Conservation (phyloP, 1,140 invertebrate genomes). For the Ceratina japonica region DNA sequence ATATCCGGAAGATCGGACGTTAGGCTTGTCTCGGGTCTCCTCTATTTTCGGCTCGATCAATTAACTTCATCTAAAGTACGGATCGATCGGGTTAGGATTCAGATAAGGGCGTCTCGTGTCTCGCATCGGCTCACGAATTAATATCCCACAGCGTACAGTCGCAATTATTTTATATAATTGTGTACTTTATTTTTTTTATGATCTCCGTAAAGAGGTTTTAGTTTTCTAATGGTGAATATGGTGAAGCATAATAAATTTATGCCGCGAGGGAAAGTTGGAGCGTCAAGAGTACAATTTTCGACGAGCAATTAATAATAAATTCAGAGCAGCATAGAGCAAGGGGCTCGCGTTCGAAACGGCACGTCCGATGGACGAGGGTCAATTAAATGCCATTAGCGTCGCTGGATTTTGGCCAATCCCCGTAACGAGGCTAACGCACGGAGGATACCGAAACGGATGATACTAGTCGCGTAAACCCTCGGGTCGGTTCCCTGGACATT, state of each 20-base stretch:
- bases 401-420: constrained; percentile 59
- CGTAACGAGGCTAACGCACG: constrained; percentile 54
- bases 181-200: too few relatives aligned
- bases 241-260: background rate
- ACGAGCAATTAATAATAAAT: background rate
- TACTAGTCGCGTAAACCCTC: constrained; percentile 31
- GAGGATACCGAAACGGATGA: constrained; percentile 47
- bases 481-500: constrained; percentile 15
- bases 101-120: background rate
- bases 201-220: too few relatives aligned
- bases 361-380: constrained; percentile 62
- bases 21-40: background rate
- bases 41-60: constrained; percentile 21
- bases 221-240: background rate
- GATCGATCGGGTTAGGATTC: background rate
- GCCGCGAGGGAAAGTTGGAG: background rate
- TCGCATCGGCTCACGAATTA: too few relatives aligned
- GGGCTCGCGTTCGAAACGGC: constrained; percentile 33
- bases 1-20: constrained; percentile 53
- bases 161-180: too few relatives aligned
- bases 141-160: too few relatives aligned
- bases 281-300: background rate
- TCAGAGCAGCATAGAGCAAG: background rate
- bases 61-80: constrained; percentile 21
- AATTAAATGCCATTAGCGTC: constrained; percentile 65